Percentiles rank a stretch among this genome's conserved stretches.
Evolutionary conservation across 2,113 vertebrate genomes (phyloP).

Genomic region (Lepus americanus): DNA sequence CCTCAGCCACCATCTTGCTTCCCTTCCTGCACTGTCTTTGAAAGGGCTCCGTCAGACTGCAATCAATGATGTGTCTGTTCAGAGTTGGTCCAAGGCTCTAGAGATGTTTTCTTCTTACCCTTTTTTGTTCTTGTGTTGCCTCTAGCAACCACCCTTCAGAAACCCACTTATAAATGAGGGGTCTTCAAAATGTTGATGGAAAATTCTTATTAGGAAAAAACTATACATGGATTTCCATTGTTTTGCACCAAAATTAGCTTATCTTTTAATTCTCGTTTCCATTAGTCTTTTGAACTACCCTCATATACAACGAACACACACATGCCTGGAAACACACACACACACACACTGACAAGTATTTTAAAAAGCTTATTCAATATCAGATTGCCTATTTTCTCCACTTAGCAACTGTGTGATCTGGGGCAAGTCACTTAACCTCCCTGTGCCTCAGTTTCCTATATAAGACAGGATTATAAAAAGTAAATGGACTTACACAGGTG

Average conservation of each 20-base stretch:
- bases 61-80: not conserved
- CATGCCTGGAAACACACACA: not conserved
- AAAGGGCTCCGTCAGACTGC: not conserved
- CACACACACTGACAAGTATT: not conserved
- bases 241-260: too few species aligned
- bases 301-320: not conserved
- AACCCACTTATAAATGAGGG: not conserved
- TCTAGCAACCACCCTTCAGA: not conserved
- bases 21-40: not conserved
- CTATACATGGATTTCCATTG: too few species aligned
- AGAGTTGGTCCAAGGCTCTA: not conserved
- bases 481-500: not conserved
- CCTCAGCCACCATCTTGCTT: too few species aligned
- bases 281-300: too few species aligned
- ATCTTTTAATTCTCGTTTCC: too few species aligned
- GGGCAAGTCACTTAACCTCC: not conserved
- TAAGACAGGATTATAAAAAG: not conserved
- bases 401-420: not conserved
- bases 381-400: not conserved
- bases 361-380: not conserved
- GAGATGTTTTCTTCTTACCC: not conserved
- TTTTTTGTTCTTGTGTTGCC: not conserved
- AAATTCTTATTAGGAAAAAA: too few species aligned
- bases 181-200: too few species aligned
- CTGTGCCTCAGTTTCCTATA: not conserved